Percentiles rank a stretch among this genome's conserved stretches.
Conservation (phyloP, 2,797 vertebrate species). For the Chiloscyllium punctatum region DNA sequence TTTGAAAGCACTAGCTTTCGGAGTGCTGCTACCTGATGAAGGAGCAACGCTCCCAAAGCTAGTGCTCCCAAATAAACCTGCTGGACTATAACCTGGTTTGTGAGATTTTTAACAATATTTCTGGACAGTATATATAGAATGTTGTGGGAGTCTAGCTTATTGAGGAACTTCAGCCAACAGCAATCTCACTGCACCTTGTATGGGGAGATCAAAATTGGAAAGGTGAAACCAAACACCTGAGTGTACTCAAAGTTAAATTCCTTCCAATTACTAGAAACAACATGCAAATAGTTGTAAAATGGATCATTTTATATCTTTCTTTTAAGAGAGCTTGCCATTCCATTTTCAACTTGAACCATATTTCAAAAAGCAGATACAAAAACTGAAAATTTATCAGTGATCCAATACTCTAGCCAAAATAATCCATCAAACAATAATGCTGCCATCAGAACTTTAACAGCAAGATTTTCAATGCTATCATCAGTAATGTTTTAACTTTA, state of each 20-base stretch:
- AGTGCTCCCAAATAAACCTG: too few species aligned
- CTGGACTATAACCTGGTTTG: too few species aligned
- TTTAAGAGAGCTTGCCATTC: neutral
- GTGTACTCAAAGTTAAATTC: neutral
- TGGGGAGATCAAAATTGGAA: neutral
- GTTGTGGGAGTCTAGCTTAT: neutral
- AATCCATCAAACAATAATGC: neutral
- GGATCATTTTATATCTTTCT: neutral
- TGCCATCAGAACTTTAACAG: neutral
- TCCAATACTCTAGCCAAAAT: neutral
- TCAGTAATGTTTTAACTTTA: neutral
- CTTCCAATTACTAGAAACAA: neutral
- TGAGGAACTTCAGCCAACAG: neutral
- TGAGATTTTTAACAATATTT: too few species aligned
- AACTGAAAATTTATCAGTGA: neutral
- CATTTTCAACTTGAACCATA: neutral
- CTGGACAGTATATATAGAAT: too few species aligned
- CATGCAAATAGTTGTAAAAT: neutral
- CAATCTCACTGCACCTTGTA: neutral
- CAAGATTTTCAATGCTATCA: neutral
- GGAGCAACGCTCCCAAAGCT: too few species aligned
- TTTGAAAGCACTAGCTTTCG: too few species aligned
- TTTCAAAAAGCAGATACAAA: neutral
- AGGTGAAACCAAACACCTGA: neutral
- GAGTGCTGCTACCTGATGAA: too few species aligned